Evolutionary conservation across 2,888 invertebrate species (phyloP).

Genomic region (Parnassius glacialis): DNA sequence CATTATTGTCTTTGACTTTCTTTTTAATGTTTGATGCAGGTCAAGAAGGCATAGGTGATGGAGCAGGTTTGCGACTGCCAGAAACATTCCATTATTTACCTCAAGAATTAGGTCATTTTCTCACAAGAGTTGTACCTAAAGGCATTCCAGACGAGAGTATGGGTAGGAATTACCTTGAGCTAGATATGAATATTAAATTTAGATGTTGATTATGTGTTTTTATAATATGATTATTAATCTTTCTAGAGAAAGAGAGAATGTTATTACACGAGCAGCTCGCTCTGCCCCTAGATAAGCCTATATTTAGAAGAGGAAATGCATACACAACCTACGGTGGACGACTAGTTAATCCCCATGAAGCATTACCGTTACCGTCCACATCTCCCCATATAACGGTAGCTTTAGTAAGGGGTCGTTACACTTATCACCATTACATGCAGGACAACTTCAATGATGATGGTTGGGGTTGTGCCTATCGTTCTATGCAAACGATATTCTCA

Average conservation of each 20-base stretch:
- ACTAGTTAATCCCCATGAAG: constrained; percentile 88
- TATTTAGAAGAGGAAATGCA: constrained; percentile 87
- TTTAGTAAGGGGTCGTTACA: constrained; percentile 91
- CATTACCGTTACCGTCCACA: constrained; percentile 62
- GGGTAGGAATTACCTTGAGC: constrained; percentile 68
- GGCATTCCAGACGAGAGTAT: constrained; percentile 84
- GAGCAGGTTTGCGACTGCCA: constrained; percentile 79
- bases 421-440: constrained; percentile 98
- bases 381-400: constrained; percentile 53
- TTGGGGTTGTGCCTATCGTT: constrained; percentile 99
- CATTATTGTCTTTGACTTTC: too few relatives aligned
- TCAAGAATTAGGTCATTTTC: constrained; percentile 85
- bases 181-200: too few relatives aligned
- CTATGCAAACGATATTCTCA: constrained; percentile 96
- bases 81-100: constrained; percentile 89
- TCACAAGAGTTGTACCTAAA: constrained; percentile 87
- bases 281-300: constrained; percentile 84
- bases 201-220: not conserved
- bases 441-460: constrained; percentile 96
- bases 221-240: not conserved
- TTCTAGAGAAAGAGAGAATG: constrained; percentile 83
- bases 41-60: constrained; percentile 76
- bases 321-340: constrained; percentile 79
- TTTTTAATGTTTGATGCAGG: constrained; percentile 40
- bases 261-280: constrained; percentile 86